phyloP scores from a whole-genome alignment of 2,113 vertebrate genomes.

The Mobula birostris region DNA sequence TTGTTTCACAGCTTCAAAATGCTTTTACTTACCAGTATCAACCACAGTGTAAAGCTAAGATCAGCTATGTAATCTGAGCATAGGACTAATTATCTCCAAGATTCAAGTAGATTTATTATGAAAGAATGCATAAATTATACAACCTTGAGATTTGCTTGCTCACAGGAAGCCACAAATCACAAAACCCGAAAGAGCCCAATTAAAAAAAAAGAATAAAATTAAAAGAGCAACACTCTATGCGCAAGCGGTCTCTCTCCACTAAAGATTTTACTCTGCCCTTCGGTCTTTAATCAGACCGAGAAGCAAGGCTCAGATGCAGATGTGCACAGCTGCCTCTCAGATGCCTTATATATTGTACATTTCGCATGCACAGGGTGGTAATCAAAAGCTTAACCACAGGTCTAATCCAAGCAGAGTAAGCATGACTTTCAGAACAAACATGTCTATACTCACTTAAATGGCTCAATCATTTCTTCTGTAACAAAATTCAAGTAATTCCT shows the following conservation, averaged over 20 bases:
- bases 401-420: background rate
- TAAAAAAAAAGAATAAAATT: too few species aligned
- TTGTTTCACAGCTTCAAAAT: background rate
- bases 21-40: background rate
- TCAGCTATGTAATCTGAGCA: background rate
- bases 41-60: background rate
- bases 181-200: too few species aligned
- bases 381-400: background rate
- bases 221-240: too few species aligned
- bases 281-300: background rate
- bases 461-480: slow-evolving; percentile 97
- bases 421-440: background rate
- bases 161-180: too few species aligned
- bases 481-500: slow-evolving; percentile 99
- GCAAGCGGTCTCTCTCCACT: background rate
- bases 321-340: background rate
- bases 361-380: background rate
- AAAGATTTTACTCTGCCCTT: background rate
- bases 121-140: too few species aligned
- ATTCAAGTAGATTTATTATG: too few species aligned
- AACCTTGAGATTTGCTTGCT: too few species aligned
- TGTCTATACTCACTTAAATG: slow-evolving; percentile 70
- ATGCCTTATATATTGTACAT: background rate
- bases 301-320: background rate
- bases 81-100: background rate